Base-by-base conservation (phyloP, 2,888 invertebrate species). In the Malthinus seriepunctatus region DNA sequence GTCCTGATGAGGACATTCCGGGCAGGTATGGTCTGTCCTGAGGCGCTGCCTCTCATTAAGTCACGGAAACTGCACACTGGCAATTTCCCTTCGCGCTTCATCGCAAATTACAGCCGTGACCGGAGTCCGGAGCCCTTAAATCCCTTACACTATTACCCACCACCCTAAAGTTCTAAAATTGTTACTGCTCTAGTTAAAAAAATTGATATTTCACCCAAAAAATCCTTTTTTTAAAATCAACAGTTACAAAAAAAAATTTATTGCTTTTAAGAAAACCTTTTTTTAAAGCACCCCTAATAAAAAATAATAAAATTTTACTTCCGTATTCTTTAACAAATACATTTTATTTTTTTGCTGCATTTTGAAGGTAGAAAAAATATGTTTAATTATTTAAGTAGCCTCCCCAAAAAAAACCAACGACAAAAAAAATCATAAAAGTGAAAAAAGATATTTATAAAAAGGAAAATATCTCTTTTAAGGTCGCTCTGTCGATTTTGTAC, bases 1-100 rank as follows among this genome's bases (percentile, higher is more conserved):
- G 63, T 60, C 56, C 48, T 54, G 54, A 56, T 61, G 63, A 63
- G 63, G 63, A 60, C 63, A 63, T 60, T 63, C 60, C 56, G 63
- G 63, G 52, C 63, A 63, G 63, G 60, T 60, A 60, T 56, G 63
- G 62, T 66, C 63, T 56, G 52, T 70, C 74, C 73, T 71, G 71
- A 73, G 74, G 74, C 75, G 69, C 69, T 73, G 62, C 53, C 62
- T 62, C 74, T 78, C 78, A 79, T 79, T 78, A 78, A 79, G 77
- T 78, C 76, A 72, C 79, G 79, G 79, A 79, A 79, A 74, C 78
- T 76, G 76, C 75, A 76, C 76, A 75, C 71, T 77, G 74, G 77
- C 78, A 79, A 79, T 79, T 79, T 79, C 78, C 79, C 78, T 72
- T 75, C 74, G 68, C 73, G 72, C 70, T 73, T 68, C 74, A 72